Evolutionary conservation across 2,797 vertebrate genomes (phyloP).

Genomic region (Danio jaintianensis): DNA sequence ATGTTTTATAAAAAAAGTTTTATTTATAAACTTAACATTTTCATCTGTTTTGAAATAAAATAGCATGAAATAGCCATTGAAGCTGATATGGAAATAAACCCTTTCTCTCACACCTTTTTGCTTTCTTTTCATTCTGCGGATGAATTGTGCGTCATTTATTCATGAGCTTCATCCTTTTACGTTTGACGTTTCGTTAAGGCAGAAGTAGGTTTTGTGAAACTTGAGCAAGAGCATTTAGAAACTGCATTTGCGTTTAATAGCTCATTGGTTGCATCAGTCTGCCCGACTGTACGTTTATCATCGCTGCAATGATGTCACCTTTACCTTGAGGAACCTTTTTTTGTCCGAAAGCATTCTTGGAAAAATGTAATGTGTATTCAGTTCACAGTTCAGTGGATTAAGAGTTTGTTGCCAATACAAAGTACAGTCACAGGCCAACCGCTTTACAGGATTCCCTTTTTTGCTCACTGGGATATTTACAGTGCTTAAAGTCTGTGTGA

Average conservation of each 20-base stretch:
- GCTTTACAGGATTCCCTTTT: neutral
- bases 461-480: neutral
- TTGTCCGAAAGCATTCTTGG: neutral
- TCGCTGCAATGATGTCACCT: neutral
- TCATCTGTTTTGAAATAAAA: too few species aligned
- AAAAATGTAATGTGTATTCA: neutral
- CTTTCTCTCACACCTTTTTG: neutral
- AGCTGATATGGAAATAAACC: too few species aligned
- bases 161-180: neutral
- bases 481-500: neutral
- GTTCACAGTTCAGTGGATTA: neutral
- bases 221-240: constrained; percentile 3
- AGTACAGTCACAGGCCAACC: neutral
- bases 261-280: neutral
- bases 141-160: neutral
- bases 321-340: neutral
- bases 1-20: too few species aligned
- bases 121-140: neutral
- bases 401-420: constrained; percentile 2
- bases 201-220: neutral
- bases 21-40: too few species aligned
- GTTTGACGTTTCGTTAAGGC: too few species aligned
- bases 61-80: too few species aligned
- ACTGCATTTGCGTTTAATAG: constrained; percentile 1
- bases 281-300: neutral